Evolutionary conservation across 2,797 vertebrate species (phyloP).

Genomic region (Melanotaenia parkinsoni): DNA sequence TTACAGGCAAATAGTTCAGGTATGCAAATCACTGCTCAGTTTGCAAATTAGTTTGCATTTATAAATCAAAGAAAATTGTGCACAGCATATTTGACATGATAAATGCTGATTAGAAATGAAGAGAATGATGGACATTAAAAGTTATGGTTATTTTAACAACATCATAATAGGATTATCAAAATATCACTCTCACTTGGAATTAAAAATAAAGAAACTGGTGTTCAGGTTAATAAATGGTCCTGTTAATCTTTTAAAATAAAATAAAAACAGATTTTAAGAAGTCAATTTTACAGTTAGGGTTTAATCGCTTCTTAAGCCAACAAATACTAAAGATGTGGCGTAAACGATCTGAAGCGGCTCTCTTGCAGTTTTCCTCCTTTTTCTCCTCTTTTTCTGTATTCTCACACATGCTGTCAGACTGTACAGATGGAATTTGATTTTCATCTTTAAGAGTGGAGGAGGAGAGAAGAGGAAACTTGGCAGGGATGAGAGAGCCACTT

Average conservation of each 20-base stretch:
- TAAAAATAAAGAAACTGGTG: neutral
- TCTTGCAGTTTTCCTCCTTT: slow-evolving; percentile 43
- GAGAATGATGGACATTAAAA: slow-evolving; percentile 31
- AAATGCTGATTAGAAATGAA: slow-evolving; percentile 48
- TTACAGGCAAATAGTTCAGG: slow-evolving; percentile 43
- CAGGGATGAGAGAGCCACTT: slow-evolving; percentile 56
- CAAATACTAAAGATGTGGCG: slow-evolving; percentile 37
- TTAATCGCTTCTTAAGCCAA: slow-evolving; percentile 37
- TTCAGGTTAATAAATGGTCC: slow-evolving; percentile 22
- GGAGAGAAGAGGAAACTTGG: slow-evolving; percentile 46
- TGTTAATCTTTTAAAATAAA: slow-evolving; percentile 18
- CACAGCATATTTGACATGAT: slow-evolving; percentile 15
- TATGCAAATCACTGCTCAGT: slow-evolving; percentile 59
- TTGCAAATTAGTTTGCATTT: slow-evolving; percentile 39
- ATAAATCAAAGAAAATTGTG: slow-evolving; percentile 42
- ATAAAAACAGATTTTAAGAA: slow-evolving; percentile 9
- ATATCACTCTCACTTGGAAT: slow-evolving; percentile 23
- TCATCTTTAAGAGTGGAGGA: slow-evolving; percentile 38
- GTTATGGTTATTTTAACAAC: slow-evolving; percentile 35
- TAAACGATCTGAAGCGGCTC: slow-evolving; percentile 55
- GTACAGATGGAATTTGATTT: slow-evolving; percentile 58
- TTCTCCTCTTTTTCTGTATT: slow-evolving; percentile 37
- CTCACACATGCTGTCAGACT: slow-evolving; percentile 44
- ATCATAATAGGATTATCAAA: slow-evolving; percentile 37
- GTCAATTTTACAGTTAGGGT: slow-evolving; percentile 13